A percentile compares a stretch with the other conserved stretches of the same genome.
Conservation (phyloP, 2,113 vertebrate species). For the Pholis gunnellus region DNA sequence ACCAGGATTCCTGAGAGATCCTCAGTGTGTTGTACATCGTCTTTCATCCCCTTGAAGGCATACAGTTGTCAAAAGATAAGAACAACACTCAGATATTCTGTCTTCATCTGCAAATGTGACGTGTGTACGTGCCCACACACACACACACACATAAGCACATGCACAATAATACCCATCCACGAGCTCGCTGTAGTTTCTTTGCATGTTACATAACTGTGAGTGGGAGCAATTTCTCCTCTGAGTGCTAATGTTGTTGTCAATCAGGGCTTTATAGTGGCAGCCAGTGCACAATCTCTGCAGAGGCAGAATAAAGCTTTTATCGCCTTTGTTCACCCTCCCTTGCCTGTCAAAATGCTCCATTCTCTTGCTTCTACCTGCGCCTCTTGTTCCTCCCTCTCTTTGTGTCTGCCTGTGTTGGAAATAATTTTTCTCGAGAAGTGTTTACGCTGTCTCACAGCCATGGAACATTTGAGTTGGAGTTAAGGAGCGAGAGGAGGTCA, state of each 20-base stretch:
- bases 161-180: constrained; percentile 48
- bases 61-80: constrained; percentile 67
- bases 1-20: constrained; percentile 55
- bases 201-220: constrained; percentile 77
- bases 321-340: constrained; percentile 64
- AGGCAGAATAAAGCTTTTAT: constrained; percentile 74
- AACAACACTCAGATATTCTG: constrained; percentile 61
- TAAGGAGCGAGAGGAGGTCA: constrained; percentile 66
- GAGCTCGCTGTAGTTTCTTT: constrained; percentile 62
- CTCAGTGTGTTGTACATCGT: constrained; percentile 20
- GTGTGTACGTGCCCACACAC: constrained; percentile 26
- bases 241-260: constrained; percentile 80
- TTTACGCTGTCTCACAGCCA: constrained; percentile 59
- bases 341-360: constrained; percentile 56
- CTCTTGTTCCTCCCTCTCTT: constrained; percentile 38
- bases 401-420: constrained; percentile 49
- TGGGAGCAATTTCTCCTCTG: constrained; percentile 76
- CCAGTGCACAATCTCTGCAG: constrained; percentile 72
- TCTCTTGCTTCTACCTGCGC: constrained; percentile 55
- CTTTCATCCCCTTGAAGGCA: constrained; percentile 65
- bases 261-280: constrained; percentile 76
- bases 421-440: constrained; percentile 56
- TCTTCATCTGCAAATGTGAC: constrained; percentile 61
- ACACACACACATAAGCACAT: constrained; percentile 36
- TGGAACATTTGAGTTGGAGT: constrained; percentile 68